phyloP scores from a whole-genome alignment of 2,797 vertebrate species.

The Otolemur crassicaudatus region DNA sequence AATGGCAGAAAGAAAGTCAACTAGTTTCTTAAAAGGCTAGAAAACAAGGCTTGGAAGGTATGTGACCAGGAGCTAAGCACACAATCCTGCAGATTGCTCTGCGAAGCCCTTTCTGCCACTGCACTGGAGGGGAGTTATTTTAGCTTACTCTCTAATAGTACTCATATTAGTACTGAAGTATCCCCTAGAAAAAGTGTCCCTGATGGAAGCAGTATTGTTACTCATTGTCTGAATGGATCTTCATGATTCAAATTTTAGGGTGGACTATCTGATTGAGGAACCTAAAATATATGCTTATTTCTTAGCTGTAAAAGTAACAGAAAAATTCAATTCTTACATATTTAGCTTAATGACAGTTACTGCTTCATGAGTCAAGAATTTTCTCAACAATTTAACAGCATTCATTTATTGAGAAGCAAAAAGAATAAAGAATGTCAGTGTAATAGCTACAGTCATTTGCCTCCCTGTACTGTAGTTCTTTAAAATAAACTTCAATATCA shows the following conservation, averaged over 20 bases:
- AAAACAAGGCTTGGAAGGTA: background rate
- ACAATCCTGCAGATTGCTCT: background rate
- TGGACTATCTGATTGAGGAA: background rate
- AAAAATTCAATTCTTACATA: background rate
- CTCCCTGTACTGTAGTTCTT: background rate
- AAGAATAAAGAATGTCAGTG: background rate
- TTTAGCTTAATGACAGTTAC: background rate
- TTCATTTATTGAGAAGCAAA: background rate
- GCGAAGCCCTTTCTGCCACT: background rate
- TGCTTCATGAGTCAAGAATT: background rate
- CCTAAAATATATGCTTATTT: background rate
- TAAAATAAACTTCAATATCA: background rate
- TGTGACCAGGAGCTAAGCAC: background rate
- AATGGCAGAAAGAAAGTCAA: background rate
- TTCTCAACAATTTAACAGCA: background rate
- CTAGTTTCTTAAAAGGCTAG: constrained; percentile 12
- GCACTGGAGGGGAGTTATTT: background rate
- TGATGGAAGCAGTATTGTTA: background rate
- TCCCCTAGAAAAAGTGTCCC: background rate
- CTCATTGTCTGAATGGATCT: background rate
- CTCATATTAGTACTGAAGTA: background rate
- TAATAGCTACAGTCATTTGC: background rate
- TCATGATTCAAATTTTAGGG: background rate
- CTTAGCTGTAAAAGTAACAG: background rate
- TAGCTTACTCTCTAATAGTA: background rate